Evolutionary conservation across 1,140 invertebrate genomes (phyloP).

Genomic region (Meloidogyne exigua): DNA sequence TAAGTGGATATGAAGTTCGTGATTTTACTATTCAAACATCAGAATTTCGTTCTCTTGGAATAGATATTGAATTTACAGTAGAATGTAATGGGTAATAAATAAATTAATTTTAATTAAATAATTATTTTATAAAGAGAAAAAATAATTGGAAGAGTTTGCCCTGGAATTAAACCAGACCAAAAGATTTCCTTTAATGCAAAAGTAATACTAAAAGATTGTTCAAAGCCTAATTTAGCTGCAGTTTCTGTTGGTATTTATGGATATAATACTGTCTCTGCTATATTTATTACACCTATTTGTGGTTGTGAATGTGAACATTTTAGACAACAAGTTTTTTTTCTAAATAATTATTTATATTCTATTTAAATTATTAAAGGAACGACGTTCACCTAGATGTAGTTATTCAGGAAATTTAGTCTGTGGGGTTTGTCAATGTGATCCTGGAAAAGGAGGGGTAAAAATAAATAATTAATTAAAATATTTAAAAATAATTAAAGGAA

Average conservation of each 20-base stretch:
- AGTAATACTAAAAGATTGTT: constrained; percentile 54
- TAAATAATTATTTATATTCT: not conserved
- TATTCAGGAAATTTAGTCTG: constrained; percentile 54
- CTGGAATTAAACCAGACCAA: constrained; percentile 48
- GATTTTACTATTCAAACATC: constrained; percentile 57
- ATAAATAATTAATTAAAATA: no score
- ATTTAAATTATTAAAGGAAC: constrained; percentile 37
- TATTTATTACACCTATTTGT: constrained; percentile 61
- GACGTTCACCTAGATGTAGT: constrained; percentile 48
- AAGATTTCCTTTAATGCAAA: constrained; percentile 55
- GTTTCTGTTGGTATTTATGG: constrained; percentile 59
- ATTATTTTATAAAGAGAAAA: constrained; percentile 36
- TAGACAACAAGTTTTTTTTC: constrained; percentile 13
- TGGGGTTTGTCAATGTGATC: constrained; percentile 56
- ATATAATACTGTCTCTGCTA: constrained; percentile 57
- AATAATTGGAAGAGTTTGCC: constrained; percentile 46
- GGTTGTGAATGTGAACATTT: constrained; percentile 60
- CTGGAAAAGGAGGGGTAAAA: constrained; percentile 46
- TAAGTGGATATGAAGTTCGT: constrained; percentile 38
- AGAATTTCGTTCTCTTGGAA: constrained; percentile 49
- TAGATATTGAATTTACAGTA: constrained; percentile 55
- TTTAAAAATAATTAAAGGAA: constrained; percentile 8
- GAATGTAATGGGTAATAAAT: constrained; percentile 53
- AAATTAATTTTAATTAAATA: constrained; percentile 13
- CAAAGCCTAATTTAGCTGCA: constrained; percentile 46